Evolutionary conservation across 2,888 invertebrate species (phyloP).

Genomic region (Craniophora ligustri): DNA sequence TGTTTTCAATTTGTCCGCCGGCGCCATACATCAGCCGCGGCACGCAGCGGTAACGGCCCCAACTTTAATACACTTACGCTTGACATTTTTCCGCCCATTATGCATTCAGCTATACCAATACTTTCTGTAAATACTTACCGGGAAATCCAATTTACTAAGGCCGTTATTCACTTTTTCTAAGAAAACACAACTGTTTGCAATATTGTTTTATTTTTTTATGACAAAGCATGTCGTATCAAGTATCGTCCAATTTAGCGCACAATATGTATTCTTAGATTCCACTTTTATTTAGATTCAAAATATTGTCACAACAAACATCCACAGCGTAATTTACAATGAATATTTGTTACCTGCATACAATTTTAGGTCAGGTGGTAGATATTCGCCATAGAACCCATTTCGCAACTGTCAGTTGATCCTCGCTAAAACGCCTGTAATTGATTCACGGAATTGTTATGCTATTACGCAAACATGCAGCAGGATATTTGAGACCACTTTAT

Average conservation of each 20-base stretch:
- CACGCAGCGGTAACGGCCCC: conserved; percentile 73
- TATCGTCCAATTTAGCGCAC: conserved; percentile 1
- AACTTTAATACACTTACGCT: conserved; percentile 83
- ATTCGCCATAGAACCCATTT: conserved; percentile 20
- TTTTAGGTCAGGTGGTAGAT: conserved; percentile 7
- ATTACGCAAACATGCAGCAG: conserved; percentile 23
- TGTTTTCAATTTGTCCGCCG: conserved; percentile 83
- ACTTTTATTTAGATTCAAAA: conserved; percentile 7
- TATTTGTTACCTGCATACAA: conserved; percentile 12
- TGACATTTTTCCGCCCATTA: conserved; percentile 84
- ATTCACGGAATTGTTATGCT: conserved; percentile 39
- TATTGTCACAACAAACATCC: conserved; percentile 10
- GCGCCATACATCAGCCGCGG: conserved; percentile 80
- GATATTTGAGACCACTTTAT: conserved; percentile 11
- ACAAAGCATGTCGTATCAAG: not conserved
- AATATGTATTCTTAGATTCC: not conserved
- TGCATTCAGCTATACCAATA: conserved; percentile 80
- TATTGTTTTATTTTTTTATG: conserved; percentile 31
- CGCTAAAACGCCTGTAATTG: conserved; percentile 46
- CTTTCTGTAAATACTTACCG: conserved; percentile 71
- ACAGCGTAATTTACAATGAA: conserved; percentile 5
- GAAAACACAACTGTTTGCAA: conserved; percentile 47
- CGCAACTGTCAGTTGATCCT: conserved; percentile 30
- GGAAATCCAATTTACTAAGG: conserved; percentile 66
- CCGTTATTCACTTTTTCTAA: conserved; percentile 56